Base-by-base conservation (phyloP, 1,140 invertebrate genomes). In the Wiebesia pumilae region DNA sequence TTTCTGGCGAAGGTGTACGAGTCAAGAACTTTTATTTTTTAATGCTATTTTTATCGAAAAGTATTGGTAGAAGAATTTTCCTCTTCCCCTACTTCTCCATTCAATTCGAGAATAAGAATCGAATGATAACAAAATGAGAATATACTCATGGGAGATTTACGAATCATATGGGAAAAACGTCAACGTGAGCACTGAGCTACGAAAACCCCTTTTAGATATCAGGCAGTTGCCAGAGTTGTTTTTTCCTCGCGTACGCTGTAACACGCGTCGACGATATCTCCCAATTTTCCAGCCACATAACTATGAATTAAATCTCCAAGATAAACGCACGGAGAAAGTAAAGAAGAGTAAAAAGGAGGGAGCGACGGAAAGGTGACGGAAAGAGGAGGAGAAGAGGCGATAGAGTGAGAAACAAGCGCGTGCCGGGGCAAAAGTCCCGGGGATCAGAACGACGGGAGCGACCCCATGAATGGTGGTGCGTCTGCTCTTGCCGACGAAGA, bases 371-470 rank as follows among this genome's bases (percentile, higher is more conserved):
- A 30, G 16, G 43, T 19, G 14, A 30, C 9, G 19, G 21, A n/a
- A 3, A 35, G 10, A 43, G 1, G 0, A 47, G 43, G 10, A 16
- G 3, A 51, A 67, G 40, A 79, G 33, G 84, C 83, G n/a, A 82
- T 79, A 81, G 86, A 71, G 43, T 65, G 85, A 87, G 85, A 86
- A 86, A 88, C 78, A 79, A 90, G 92, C 89, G 92, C 93, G 93
- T 94, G 93, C 93, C 90, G 82, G 71, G 89, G 88, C 89, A 91
- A 90, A 91, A 91, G 91, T 91, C 90, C 88, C 87, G 88, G 90
- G 93, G 93, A 94, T 94, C 93, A 94, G 91, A 35, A 33, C 33
- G 51, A 51, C 1, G 78, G 91, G 90, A 90, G 90, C 89, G 90
- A 89, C 90, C 91, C 90, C 91, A 58, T 14, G 51, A 40, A 38